Evolutionary conservation across 2,888 invertebrate species (phyloP).

Genomic region (Odontothrips loti): DNA sequence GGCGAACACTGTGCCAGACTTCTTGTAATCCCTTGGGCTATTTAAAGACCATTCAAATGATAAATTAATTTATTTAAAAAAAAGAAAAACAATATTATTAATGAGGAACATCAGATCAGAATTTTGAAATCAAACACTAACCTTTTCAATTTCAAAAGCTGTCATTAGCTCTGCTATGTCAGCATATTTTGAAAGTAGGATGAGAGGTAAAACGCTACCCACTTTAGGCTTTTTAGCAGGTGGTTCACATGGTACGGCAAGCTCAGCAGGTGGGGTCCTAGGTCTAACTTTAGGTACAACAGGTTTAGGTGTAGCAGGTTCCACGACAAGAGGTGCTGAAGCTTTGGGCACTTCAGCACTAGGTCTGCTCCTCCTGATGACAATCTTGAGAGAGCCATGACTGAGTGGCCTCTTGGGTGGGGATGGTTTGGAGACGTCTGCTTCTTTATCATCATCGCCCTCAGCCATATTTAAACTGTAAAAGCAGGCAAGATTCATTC

Average conservation of each 20-base stretch:
- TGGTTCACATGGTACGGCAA: neutral
- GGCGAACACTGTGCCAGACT: neutral
- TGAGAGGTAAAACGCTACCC: neutral
- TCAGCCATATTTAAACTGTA: neutral
- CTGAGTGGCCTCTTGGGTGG: neutral
- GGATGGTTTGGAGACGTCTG: neutral
- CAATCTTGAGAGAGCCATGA: neutral
- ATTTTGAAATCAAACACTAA: neutral
- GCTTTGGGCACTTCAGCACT: neutral
- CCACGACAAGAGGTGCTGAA: too few relatives aligned
- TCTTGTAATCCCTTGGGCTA: neutral
- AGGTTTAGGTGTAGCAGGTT: neutral
- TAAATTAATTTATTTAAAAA: too few relatives aligned
- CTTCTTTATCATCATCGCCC: neutral
- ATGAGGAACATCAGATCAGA: too few relatives aligned
- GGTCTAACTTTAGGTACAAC: neutral
- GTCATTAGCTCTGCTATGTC: neutral
- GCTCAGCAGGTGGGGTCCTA: too few relatives aligned
- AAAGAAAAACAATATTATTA: neutral
- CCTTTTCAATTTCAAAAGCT: neutral
- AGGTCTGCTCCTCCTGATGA: neutral
- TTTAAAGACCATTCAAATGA: neutral
- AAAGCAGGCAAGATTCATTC: neutral
- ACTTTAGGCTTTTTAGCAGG: neutral
- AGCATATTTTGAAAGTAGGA: neutral